Evolutionary conservation across 2,888 invertebrate genomes (phyloP).

Genomic region (Drosophila buzzatii): DNA sequence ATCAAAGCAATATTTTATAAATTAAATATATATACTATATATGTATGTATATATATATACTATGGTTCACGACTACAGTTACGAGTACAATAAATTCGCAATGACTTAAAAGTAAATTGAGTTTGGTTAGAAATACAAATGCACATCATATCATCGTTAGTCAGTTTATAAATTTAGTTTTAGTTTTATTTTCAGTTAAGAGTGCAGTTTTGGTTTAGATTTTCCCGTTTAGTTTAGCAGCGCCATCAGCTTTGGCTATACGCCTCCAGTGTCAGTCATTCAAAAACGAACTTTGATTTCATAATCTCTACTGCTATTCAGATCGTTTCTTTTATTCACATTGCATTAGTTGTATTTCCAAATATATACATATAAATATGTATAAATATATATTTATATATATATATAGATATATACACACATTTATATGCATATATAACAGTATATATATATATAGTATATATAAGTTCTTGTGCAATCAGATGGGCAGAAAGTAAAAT

Average conservation of each 20-base stretch:
- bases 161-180: constrained; percentile 46
- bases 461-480: constrained; percentile 71
- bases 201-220: constrained; percentile 19
- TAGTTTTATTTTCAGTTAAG: constrained; percentile 25
- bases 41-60: constrained; percentile 23
- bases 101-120: constrained; percentile 63
- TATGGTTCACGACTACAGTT: constrained; percentile 21
- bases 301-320: constrained; percentile 12
- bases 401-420: not conserved
- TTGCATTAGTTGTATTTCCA: constrained; percentile 57
- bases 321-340: constrained; percentile 28
- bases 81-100: constrained; percentile 75
- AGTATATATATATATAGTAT: constrained; percentile 12
- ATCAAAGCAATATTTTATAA: constrained; percentile 43
- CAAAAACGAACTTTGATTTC: constrained; percentile 68
- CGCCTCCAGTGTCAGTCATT: constrained; percentile 85
- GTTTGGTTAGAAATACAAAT: constrained; percentile 65
- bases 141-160: constrained; percentile 56
- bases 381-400: constrained; percentile 5
- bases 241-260: constrained; percentile 38
- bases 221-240: constrained; percentile 45
- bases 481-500: constrained; percentile 85
- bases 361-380: constrained; percentile 18
- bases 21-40: constrained; percentile 32
- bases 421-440: not conserved